Conservation (phyloP, 1,140 invertebrate genomes). For the Melitaea cinxia region DNA sequence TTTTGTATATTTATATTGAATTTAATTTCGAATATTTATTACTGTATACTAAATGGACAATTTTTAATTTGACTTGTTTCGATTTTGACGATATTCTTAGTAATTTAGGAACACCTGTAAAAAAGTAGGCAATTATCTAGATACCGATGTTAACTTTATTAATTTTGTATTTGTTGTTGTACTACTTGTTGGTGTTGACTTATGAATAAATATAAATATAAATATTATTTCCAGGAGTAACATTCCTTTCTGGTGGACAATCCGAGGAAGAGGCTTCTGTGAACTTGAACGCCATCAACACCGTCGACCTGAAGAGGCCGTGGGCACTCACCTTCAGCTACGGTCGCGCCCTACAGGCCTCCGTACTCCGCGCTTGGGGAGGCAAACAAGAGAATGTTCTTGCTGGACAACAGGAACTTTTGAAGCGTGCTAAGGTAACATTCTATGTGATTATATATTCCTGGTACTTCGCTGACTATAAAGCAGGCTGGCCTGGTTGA, state of each 20-base stretch:
- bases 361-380: constrained; percentile 94
- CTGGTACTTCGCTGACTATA: constrained; percentile 1
- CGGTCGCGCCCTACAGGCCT: constrained; percentile 93
- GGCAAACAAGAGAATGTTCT: constrained; percentile 93
- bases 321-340: constrained; percentile 98
- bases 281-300: constrained; percentile 97
- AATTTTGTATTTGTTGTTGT: too few relatives aligned
- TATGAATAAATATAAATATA: too few relatives aligned
- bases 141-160: too few relatives aligned
- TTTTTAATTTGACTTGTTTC: too few relatives aligned
- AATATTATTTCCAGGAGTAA: constrained; percentile 83
- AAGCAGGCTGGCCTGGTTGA: not conserved
- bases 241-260: constrained; percentile 97
- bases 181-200: too few relatives aligned
- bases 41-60: too few relatives aligned
- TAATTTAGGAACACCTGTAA: too few relatives aligned
- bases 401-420: constrained; percentile 92
- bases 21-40: too few relatives aligned
- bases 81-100: too few relatives aligned
- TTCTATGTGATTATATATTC: constrained; percentile 12
- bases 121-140: too few relatives aligned
- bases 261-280: constrained; percentile 97
- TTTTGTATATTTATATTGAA: too few relatives aligned
- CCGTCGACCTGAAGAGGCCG: constrained; percentile 88
- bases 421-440: constrained; percentile 93